Conservation (phyloP, 1,140 invertebrate genomes). For the Proales similis region DNA sequence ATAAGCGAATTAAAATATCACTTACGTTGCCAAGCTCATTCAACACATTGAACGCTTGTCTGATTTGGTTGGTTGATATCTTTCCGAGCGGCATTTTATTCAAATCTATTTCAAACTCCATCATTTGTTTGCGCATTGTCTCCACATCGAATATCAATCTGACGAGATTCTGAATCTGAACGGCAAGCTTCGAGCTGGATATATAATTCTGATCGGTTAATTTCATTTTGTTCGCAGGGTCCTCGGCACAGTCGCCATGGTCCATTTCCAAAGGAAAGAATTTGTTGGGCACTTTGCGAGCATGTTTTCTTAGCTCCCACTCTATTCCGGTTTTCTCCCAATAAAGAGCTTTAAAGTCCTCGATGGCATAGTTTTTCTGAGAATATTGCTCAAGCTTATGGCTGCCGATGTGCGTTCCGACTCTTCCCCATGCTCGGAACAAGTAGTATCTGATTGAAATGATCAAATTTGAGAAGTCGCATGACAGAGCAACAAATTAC, state of each 20-base stretch:
- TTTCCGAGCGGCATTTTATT: constrained; percentile 97
- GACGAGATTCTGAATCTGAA: constrained; percentile 73
- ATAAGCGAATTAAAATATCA: background rate
- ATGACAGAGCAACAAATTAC: constrained; percentile 56
- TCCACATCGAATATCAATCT: constrained; percentile 81
- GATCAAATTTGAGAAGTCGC: too few relatives aligned
- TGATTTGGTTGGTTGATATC: constrained; percentile 80
- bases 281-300: constrained; percentile 69
- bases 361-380: constrained; percentile 54
- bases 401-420: constrained; percentile 79
- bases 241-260: constrained; percentile 57
- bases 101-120: constrained; percentile 88
- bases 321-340: constrained; percentile 75
- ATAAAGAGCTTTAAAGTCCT: constrained; percentile 62
- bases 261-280: constrained; percentile 86
- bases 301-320: constrained; percentile 64
- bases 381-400: constrained; percentile 64
- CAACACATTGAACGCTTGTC: constrained; percentile 72
- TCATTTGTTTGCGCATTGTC: constrained; percentile 79
- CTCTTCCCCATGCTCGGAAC: constrained; percentile 85
- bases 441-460: constrained; percentile 64
- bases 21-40: constrained; percentile 67
- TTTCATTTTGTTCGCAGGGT: constrained; percentile 13
- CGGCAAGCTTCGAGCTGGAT: constrained; percentile 62
- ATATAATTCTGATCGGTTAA: constrained; percentile 48